Base-by-base conservation (phyloP, 2,797 vertebrate genomes). In the Nyctalus aviator region DNA sequence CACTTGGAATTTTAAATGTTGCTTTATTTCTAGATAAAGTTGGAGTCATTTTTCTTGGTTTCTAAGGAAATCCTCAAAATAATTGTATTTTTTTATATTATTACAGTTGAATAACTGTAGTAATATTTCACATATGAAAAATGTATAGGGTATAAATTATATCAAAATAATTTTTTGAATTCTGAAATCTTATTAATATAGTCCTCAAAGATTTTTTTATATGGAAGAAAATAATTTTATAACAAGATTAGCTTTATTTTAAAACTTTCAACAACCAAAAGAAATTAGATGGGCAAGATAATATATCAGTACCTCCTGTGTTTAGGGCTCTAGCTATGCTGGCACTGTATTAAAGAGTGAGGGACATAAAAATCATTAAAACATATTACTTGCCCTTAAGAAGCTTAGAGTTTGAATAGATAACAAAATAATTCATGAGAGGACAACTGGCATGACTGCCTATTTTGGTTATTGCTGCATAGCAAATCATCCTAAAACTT, bases 1-100 rank as follows among this genome's bases (percentile, higher is more conserved):
- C 30, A 90, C 91, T 69, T 44, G 90, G 41, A 94, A 64, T 95
- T 96, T 96, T 87, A 79, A 75, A 93, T 1, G 79, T 96, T 94
- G 32, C 4, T 5, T 95, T 88, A 76, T 96, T 96, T 96, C 90
- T 84, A 57, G 1, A 75, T 96, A 84, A 3, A 15, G 4, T 73
- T 73, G 35, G 79, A 86, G 59, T 82, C 71, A 91, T 89, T 95
- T 96, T 96, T 91, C 66, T 75, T 73, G 64, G 59, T 90, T 91
- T 96, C 81, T 91, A 93, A 94, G 27, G 44, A 35, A 86, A 30
- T 35, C 30, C 32, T 89, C 50, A 71, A 81, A 82, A 50, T 86
- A 90, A 81, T 87, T 89, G n/a, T 92, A 57, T 94, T 96, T 79
- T 46, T n/a, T 93, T 77, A 32, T 79, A 77, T 68, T 62, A 27